These are phyloP conservation scores for Manis crassicaudata DNA, from an alignment of 2,797 vertebrate genomes.

Conservation along the genomic window DNA sequence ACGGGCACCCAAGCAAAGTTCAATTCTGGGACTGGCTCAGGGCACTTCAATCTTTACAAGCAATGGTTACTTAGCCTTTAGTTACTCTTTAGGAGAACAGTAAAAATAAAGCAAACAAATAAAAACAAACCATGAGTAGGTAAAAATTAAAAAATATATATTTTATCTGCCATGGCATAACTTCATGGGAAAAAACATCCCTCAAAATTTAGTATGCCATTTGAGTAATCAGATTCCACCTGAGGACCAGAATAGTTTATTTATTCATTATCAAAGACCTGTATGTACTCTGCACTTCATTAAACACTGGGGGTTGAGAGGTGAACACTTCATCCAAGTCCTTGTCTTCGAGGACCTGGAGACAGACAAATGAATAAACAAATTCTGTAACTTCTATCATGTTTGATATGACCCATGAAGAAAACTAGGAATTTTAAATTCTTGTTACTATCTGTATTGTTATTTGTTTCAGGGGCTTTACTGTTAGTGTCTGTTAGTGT, in stretches of 20 bases:
- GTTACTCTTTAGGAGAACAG: constrained; percentile 9
- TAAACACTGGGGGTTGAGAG: background rate
- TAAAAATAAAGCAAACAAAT: constrained; percentile 14
- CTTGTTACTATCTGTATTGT: background rate
- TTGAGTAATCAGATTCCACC: constrained; percentile 20
- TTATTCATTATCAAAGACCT: background rate
- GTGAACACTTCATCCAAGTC: background rate
- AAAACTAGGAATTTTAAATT: background rate
- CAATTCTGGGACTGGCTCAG: background rate
- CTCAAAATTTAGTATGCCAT: background rate
- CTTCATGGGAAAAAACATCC: background rate
- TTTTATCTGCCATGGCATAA: background rate
- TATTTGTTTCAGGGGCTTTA: background rate
- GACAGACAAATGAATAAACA: background rate
- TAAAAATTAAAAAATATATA: background rate
- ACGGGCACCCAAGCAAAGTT: background rate
- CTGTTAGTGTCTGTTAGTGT: background rate
- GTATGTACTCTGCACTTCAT: background rate
- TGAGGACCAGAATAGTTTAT: background rate
- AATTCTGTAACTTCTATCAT: constrained; percentile 8
- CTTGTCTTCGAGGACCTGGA: background rate
- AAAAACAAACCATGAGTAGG: background rate
- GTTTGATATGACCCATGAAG: background rate
- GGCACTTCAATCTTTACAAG: constrained; percentile 9
- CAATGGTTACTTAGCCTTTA: background rate